Conservation (phyloP, 2,888 invertebrate genomes). For the Exephanes ischioxanthus region DNA sequence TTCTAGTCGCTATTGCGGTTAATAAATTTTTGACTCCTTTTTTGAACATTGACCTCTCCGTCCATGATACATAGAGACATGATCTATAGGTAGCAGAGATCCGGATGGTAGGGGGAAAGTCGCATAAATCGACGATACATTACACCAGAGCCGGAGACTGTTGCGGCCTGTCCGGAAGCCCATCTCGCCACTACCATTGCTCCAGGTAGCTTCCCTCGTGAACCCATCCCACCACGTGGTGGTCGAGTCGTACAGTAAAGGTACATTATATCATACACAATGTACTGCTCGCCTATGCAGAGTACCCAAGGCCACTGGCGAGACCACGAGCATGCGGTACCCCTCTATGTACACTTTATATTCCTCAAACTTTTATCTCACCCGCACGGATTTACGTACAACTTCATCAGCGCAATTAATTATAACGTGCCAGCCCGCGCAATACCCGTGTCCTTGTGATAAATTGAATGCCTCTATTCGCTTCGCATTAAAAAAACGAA, state of each 20-base stretch:
- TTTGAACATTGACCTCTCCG: not conserved
- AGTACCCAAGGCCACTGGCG: not conserved
- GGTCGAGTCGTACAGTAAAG: constrained; percentile 5
- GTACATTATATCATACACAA: constrained; percentile 44
- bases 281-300: constrained; percentile 19
- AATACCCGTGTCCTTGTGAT: constrained; percentile 40
- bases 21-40: not conserved
- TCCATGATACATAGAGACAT: not conserved
- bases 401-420: constrained; percentile 58
- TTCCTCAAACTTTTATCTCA: constrained; percentile 48
- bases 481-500: constrained; percentile 26
- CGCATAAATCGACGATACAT: constrained; percentile 63
- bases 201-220: constrained; percentile 53
- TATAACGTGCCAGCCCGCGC: constrained; percentile 40
- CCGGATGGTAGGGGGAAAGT: constrained; percentile 33
- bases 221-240: constrained; percentile 54
- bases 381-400: constrained; percentile 47
- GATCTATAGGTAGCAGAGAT: not conserved
- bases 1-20: not conserved
- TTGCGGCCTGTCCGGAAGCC: constrained; percentile 53
- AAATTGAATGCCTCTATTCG: constrained; percentile 40
- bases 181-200: constrained; percentile 52
- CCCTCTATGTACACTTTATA: constrained; percentile 31
- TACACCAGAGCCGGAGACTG: constrained; percentile 54
- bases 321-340: constrained; percentile 55